Evolutionary conservation across 1,140 invertebrate species (phyloP).

Genomic region (Achatina immaculata): DNA sequence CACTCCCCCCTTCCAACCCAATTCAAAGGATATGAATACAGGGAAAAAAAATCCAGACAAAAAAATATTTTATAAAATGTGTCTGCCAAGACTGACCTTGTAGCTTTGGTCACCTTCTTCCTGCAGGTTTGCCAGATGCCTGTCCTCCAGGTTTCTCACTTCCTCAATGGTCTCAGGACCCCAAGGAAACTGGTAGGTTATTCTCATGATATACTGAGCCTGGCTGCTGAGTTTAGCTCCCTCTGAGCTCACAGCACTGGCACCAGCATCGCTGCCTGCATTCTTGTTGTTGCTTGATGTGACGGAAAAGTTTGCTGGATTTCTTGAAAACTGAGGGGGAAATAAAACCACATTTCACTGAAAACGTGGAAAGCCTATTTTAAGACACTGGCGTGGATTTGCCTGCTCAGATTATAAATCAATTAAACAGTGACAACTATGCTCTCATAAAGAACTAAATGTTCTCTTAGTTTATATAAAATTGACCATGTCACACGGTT

Average conservation of each 20-base stretch:
- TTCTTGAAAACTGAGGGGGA: constrained; percentile 47
- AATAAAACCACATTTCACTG: too few species aligned
- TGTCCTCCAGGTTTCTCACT: constrained; percentile 45
- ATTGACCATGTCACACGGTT: too few species aligned
- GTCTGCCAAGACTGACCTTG: constrained; percentile 3
- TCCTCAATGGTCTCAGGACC: constrained; percentile 53
- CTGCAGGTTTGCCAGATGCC: not conserved
- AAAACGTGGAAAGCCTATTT: not conserved
- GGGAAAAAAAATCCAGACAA: too few species aligned
- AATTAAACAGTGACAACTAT: too few species aligned
- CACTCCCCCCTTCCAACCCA: too few species aligned
- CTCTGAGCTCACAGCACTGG: too few species aligned
- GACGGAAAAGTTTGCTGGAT: constrained; percentile 46
- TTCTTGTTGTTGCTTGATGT: constrained; percentile 17
- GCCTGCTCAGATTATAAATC: too few species aligned
- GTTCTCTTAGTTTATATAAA: too few species aligned
- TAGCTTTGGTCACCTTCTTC: not conserved
- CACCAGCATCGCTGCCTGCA: not conserved
- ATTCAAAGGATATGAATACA: too few species aligned
- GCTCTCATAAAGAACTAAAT: too few species aligned
- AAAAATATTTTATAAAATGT: too few species aligned
- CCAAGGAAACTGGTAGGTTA: constrained; percentile 57
- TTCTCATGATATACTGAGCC: not conserved
- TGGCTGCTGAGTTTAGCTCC: not conserved
- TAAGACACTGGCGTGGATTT: too few species aligned